phyloP scores from a whole-genome alignment of 2,888 invertebrate genomes.

The Calephelis perditalis region DNA sequence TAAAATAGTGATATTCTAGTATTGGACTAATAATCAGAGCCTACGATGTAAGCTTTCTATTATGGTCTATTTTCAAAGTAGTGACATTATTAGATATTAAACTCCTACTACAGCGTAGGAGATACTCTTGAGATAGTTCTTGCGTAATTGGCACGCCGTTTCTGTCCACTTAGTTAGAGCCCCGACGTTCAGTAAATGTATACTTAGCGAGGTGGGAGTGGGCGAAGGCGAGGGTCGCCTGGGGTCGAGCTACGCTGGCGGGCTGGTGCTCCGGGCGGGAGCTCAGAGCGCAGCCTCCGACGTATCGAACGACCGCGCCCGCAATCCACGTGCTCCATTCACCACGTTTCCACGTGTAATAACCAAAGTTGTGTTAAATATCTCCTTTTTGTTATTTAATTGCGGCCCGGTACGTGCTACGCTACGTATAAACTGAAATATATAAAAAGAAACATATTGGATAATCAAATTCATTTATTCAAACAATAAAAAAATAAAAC shows the following conservation, averaged over 20 bases:
- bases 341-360: conserved; percentile 38
- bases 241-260: conserved; percentile 25
- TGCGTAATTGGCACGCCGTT: conserved; percentile 38
- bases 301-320: conserved; percentile 45
- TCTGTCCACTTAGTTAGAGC: conserved; percentile 27
- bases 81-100: conserved; percentile 13
- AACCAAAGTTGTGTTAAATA: neutral
- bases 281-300: conserved; percentile 46
- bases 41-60: too few relatives aligned
- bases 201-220: conserved; percentile 27
- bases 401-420: too few relatives aligned
- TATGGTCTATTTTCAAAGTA: conserved; percentile 10
- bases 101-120: conserved; percentile 38
- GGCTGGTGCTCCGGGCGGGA: conserved; percentile 36
- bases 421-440: too few relatives aligned
- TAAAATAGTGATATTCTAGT: too few relatives aligned
- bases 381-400: too few relatives aligned
- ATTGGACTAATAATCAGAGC: too few relatives aligned
- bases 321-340: conserved; percentile 43
- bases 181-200: conserved; percentile 40
- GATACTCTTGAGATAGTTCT: conserved; percentile 44
- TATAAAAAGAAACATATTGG: too few relatives aligned
- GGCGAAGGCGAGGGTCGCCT: conserved; percentile 15
- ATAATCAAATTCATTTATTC: too few relatives aligned
- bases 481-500: too few relatives aligned